A percentile compares a stretch with the other conserved stretches of the same genome.
Conservation (phyloP, 2,113 vertebrate genomes). For the Anolis carolinensis region DNA sequence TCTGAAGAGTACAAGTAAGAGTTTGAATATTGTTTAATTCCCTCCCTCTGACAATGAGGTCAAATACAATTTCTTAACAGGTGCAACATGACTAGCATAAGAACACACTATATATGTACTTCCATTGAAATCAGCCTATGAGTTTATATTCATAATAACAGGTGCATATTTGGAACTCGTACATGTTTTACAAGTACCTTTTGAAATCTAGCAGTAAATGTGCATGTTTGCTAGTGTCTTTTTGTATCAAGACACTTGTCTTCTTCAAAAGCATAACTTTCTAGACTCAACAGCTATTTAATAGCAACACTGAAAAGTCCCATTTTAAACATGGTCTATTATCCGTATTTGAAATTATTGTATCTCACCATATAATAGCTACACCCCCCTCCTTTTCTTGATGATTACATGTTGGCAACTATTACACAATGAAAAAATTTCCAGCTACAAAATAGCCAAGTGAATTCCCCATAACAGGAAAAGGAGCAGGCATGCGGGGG, state of each 20-base stretch:
- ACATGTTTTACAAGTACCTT: background rate
- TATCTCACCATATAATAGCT: too few relatives aligned
- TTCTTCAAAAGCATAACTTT: constrained; percentile 10
- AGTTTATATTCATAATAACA: background rate
- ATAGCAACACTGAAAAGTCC: constrained; percentile 7
- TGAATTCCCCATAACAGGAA: too few relatives aligned
- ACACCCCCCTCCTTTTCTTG: too few relatives aligned
- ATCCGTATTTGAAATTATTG: constrained; percentile 22
- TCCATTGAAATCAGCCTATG: background rate
- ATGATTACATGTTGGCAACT: too few relatives aligned
- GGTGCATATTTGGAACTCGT: background rate
- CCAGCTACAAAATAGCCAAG: too few relatives aligned
- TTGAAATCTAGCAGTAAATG: background rate
- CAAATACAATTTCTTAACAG: background rate
- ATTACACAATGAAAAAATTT: too few relatives aligned
- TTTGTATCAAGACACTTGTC: background rate
- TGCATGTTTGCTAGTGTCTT: background rate
- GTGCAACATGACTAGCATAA: background rate
- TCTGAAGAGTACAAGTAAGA: background rate
- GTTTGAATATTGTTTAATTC: background rate
- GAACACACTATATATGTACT: background rate
- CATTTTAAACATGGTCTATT: constrained; percentile 27
- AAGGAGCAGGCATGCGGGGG: too few relatives aligned
- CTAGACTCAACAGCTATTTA: constrained; percentile 17
- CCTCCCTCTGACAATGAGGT: background rate